Evolutionary conservation across 2,888 invertebrate genomes (phyloP).

Genomic region (Noctua comes): DNA sequence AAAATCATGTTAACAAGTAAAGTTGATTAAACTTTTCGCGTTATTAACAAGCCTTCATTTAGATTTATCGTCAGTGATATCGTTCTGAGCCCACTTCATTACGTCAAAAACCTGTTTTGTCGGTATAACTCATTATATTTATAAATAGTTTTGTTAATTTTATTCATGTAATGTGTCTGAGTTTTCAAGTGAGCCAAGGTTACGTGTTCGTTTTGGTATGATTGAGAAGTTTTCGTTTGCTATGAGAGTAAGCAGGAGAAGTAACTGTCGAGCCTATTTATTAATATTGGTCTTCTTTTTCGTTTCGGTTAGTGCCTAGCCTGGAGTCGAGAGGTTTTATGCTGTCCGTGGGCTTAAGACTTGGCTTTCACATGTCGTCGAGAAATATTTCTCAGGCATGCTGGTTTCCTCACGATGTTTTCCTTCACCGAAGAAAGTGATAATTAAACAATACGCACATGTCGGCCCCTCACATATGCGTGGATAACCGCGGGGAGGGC

Average conservation of each 20-base stretch:
- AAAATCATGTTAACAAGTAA: conserved; percentile 7
- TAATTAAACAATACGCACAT: too few species aligned
- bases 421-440: too few species aligned
- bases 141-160: conserved; percentile 41
- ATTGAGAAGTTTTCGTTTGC: background rate
- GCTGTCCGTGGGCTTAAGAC: too few species aligned
- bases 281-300: background rate
- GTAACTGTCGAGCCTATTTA: too few species aligned
- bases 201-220: background rate
- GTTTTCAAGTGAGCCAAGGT: conserved; percentile 32
- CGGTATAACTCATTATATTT: conserved; percentile 1
- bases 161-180: conserved; percentile 31
- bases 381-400: too few species aligned
- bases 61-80: conserved; percentile 15
- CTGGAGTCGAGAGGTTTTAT: too few species aligned
- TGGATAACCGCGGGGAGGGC: too few species aligned
- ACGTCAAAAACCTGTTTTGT: conserved; percentile 31
- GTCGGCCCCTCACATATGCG: too few species aligned
- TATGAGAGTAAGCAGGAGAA: background rate
- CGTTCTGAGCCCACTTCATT: conserved; percentile 8
- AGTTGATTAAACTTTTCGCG: conserved; percentile 29
- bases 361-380: too few species aligned
- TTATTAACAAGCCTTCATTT: background rate
- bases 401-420: too few species aligned
- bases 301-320: too few species aligned